Evolutionary conservation across 2,797 vertebrate genomes (phyloP).

Genomic region (Chelonia mydas): DNA sequence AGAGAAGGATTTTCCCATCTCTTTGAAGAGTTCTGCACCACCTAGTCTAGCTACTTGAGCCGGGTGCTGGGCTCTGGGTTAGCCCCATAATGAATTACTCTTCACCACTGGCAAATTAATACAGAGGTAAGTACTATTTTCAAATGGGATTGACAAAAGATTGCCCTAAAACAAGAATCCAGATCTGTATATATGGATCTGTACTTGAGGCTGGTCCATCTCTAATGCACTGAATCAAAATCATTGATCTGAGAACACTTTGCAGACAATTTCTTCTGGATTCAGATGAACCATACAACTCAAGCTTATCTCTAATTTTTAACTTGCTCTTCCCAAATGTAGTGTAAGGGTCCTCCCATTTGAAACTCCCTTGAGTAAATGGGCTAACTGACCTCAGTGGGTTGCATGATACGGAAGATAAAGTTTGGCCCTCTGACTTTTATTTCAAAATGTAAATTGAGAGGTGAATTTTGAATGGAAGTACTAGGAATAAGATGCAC

Average conservation of each 20-base stretch:
- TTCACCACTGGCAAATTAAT: not conserved
- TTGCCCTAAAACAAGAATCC: not conserved
- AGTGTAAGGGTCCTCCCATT: not conserved
- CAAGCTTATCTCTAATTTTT: not conserved
- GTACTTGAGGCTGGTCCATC: not conserved
- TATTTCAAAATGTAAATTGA: not conserved
- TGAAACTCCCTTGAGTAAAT: not conserved
- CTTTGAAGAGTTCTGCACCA: conserved; percentile 46
- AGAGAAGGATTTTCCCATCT: conserved; percentile 34
- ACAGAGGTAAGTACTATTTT: not conserved
- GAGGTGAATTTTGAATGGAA: not conserved
- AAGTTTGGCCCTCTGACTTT: not conserved
- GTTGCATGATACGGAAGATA: not conserved
- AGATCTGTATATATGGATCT: not conserved
- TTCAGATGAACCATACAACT: not conserved
- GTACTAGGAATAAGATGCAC: not conserved
- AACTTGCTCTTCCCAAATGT: not conserved
- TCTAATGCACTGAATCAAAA: not conserved
- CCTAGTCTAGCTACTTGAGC: not conserved
- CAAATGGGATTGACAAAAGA: not conserved
- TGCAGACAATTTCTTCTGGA: not conserved
- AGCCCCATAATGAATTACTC: conserved; percentile 40
- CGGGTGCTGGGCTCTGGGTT: not conserved
- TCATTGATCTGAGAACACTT: not conserved
- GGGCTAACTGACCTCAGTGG: not conserved